phyloP scores from a whole-genome alignment of 37 sponge, comb jelly and placozoan species.

The Agelas oroides region DNA sequence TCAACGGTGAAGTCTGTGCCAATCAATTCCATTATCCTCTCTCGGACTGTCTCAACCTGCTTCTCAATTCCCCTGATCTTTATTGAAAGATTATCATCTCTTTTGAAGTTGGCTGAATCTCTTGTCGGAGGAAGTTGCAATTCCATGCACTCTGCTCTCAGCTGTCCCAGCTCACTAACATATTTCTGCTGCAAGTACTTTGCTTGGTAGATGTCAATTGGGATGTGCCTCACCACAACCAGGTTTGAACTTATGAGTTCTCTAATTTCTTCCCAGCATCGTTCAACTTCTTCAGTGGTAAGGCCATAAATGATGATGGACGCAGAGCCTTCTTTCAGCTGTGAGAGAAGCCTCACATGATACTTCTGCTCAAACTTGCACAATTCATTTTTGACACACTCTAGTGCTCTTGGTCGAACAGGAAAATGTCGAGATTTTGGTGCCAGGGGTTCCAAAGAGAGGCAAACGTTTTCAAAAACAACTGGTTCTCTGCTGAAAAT shows the following conservation, averaged over 20 bases:
- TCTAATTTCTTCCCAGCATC: slow-evolving; percentile 38
- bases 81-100: slow-evolving; percentile 18
- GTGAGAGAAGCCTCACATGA: slow-evolving; percentile 28
- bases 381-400: neutral
- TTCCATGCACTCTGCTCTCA: slow-evolving; percentile 15
- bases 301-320: slow-evolving; percentile 43
- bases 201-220: slow-evolving; percentile 12
- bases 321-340: neutral
- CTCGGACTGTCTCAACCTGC: slow-evolving; percentile 28
- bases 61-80: slow-evolving; percentile 32
- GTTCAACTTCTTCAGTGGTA: slow-evolving; percentile 19
- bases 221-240: slow-evolving; percentile 14
- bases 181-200: slow-evolving; percentile 4
- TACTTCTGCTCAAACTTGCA: slow-evolving; percentile 23
- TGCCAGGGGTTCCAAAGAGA: neutral
- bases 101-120: neutral
- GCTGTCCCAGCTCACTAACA: slow-evolving; percentile 10
- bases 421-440: slow-evolving; percentile 7
- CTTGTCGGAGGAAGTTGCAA: neutral
- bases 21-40: slow-evolving; percentile 2
- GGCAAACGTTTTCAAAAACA: slow-evolving; percentile 19
- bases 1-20: neutral
- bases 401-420: neutral
- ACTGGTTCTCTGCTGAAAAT: slow-evolving; percentile 26
- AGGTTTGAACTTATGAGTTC: slow-evolving; percentile 9